A percentile compares a stretch with the other conserved stretches of the same genome.
Evolutionary conservation across 2,797 vertebrate species (phyloP).

Genomic region (Linurgus olivaceus): DNA sequence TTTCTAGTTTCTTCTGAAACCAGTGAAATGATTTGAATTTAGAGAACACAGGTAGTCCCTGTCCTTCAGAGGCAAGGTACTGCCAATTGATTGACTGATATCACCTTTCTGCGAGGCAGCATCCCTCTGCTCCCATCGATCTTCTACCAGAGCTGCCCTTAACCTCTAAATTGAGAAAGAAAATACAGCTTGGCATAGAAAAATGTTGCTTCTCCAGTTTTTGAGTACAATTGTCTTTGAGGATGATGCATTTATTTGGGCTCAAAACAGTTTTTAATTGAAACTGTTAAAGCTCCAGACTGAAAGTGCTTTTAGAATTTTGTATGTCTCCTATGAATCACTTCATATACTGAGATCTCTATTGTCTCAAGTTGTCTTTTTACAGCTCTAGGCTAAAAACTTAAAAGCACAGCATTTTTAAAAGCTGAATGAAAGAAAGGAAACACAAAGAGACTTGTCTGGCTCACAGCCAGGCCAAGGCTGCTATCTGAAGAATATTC

Average conservation of each 20-base stretch:
- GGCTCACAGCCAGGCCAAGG: background rate
- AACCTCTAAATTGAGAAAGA: background rate
- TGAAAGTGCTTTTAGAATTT: constrained; percentile 16
- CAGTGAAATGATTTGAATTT: background rate
- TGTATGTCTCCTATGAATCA: background rate
- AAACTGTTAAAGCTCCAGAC: background rate
- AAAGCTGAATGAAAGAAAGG: constrained; percentile 18
- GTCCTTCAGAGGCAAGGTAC: background rate
- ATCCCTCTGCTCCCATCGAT: background rate
- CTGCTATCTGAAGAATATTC: constrained; percentile 11
- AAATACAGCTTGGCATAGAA: background rate
- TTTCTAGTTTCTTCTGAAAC: background rate
- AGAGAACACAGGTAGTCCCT: background rate
- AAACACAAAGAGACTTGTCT: background rate
- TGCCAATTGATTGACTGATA: background rate
- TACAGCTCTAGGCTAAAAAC: constrained; percentile 21
- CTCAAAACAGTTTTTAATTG: constrained; percentile 2
- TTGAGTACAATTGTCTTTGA: background rate
- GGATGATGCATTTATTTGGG: background rate
- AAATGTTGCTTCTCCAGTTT: background rate
- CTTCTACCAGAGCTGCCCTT: background rate
- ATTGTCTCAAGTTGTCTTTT: constrained; percentile 20
- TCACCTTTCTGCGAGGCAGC: background rate
- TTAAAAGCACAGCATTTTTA: constrained; percentile 18
- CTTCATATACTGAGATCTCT: background rate